Base-by-base conservation (phyloP, 1,140 invertebrate species). In the Ips typographus region DNA sequence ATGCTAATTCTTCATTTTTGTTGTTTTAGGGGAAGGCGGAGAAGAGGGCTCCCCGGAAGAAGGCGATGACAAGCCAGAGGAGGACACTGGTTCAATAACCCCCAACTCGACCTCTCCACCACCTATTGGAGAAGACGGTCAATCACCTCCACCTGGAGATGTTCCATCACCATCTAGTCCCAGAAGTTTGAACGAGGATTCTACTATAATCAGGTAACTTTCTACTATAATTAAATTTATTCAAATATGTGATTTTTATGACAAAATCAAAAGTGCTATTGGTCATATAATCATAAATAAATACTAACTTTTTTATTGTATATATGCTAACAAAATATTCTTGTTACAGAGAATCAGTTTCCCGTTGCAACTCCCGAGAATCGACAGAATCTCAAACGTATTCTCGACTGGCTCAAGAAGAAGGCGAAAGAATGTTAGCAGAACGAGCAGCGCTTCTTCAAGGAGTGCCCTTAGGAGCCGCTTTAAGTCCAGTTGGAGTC, bases 291-390 rank as follows among this genome's bases (percentile, higher is more conserved):
- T 22, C 22, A 22, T 22, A 22, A 22, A 22, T 22, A 22, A 22
- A 22, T 22, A 22, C 22, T 22, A 22, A 22, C 22, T 22, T 22
- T 22, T 22, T 22, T 22, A 22, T 22, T 22, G 22, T 22, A 22
- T 22, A 22, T 2, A 49, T 6, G 44, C 6, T 41, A 55, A 58
- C 1, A 39, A 22, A 22, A 55, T 40, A 5, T 52, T 22, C 71
- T 42, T 39, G 22, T 65, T 87, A 36, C 86, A 93, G 91, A 82
- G 91, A 93, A 79, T 80, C 84, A 78, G 92, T 88, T 82, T 90
- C 90, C 63, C 85, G 90, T 76, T 91, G 91, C 82, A 86, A 91
- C 67, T 92, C 90, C 61, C 85, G 90, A 73, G 90, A 93, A 77
- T 93, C 91, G 57, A 85, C 88, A 62, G 85, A 85, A 75, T 86